These are phyloP conservation scores for Chymomyza procnemis DNA, from an alignment of 2,888 invertebrate species.

Conservation along the genomic window DNA sequence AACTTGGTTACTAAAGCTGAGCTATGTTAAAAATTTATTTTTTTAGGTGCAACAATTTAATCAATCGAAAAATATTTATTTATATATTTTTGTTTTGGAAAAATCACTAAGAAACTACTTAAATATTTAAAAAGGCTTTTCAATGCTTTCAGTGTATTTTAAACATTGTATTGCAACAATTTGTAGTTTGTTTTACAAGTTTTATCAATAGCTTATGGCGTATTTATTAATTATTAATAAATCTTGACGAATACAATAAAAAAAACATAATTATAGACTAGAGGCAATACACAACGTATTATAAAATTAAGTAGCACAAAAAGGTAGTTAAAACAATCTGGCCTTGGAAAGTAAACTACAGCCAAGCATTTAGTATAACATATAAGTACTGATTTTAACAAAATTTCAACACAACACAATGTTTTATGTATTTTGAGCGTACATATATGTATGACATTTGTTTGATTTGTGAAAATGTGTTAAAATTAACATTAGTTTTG, in stretches of 20 bases:
- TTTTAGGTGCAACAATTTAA: background rate
- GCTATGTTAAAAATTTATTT: slow-evolving; percentile 20
- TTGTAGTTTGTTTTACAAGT: background rate
- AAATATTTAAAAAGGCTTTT: slow-evolving; percentile 53
- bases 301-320: background rate
- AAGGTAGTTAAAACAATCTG: slow-evolving; percentile 5
- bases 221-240: slow-evolving; percentile 23
- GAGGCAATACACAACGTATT: slow-evolving; percentile 49
- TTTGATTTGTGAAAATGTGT: slow-evolving; percentile 24
- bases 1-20: slow-evolving; percentile 63
- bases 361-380: too few species aligned
- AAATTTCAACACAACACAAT: too few species aligned
- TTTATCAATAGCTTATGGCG: slow-evolving; percentile 27
- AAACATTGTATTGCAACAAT: slow-evolving; percentile 24
- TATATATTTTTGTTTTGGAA: background rate
- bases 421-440: background rate
- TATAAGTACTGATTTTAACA: too few species aligned
- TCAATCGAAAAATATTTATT: background rate
- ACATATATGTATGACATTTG: background rate
- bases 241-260: slow-evolving; percentile 17
- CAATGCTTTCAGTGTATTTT: slow-evolving; percentile 19
- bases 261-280: slow-evolving; percentile 48
- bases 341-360: slow-evolving; percentile 5
- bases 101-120: slow-evolving; percentile 64
- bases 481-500: slow-evolving; percentile 61